Evolutionary conservation across 2,888 invertebrate species (phyloP).

Genomic region (Electrophaes corylata): DNA sequence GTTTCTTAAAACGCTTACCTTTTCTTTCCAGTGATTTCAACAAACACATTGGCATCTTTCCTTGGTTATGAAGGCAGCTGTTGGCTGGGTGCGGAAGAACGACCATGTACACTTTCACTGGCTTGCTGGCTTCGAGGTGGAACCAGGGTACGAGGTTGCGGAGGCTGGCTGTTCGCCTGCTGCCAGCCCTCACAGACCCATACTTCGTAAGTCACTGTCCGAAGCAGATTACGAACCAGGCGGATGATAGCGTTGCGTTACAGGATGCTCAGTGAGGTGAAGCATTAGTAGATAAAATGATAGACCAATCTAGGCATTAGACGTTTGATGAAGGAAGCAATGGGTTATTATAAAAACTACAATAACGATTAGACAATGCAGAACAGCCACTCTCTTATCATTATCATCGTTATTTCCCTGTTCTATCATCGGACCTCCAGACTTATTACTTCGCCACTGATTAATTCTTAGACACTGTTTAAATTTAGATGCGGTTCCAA

Average conservation of each 20-base stretch:
- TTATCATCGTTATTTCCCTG: too few species aligned
- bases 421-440: too few species aligned
- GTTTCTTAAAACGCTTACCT: not conserved
- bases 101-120: constrained; percentile 88
- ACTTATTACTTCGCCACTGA: too few species aligned
- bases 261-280: too few species aligned
- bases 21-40: constrained; percentile 61
- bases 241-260: too few species aligned
- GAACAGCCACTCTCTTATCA: too few species aligned
- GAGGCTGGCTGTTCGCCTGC: constrained; percentile 90
- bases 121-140: constrained; percentile 91
- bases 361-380: too few species aligned
- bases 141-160: constrained; percentile 86
- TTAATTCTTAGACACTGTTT: too few species aligned
- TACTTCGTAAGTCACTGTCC: constrained; percentile 56
- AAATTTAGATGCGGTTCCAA: not conserved
- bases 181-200: constrained; percentile 68
- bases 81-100: constrained; percentile 81
- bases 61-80: constrained; percentile 85
- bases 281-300: too few species aligned
- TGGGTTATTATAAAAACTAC: too few species aligned
- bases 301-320: too few species aligned
- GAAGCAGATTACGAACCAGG: not conserved
- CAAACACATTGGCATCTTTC: constrained; percentile 81
- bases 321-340: too few species aligned